Conservation (phyloP, 1,140 invertebrate genomes). For the Brachionus rotundiformis region DNA sequence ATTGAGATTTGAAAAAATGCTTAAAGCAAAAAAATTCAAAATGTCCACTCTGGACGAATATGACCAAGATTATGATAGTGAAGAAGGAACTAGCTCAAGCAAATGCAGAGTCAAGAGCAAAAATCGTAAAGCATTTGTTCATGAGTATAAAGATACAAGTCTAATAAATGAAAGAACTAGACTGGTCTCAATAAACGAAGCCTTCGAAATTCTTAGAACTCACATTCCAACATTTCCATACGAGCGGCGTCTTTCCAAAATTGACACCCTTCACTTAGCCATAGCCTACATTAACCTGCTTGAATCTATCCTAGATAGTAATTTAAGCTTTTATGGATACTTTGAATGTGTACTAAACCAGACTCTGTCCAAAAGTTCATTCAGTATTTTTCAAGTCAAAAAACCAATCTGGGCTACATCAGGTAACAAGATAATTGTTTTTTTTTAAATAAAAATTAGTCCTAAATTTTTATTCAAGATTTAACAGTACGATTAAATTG, state of each 20-base stretch:
- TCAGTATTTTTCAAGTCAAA: not conserved
- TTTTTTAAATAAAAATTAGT: conserved; percentile 62
- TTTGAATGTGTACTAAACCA: conserved; percentile 54
- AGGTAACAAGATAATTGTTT: conserved; percentile 50
- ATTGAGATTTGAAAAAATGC: not conserved
- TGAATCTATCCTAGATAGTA: conserved; percentile 74
- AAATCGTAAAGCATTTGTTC: not conserved
- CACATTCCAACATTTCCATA: conserved; percentile 98
- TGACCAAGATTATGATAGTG: not conserved
- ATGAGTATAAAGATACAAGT: not conserved
- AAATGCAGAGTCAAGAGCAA: not conserved
- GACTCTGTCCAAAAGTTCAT: conserved; percentile 40
- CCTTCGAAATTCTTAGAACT: conserved; percentile 61
- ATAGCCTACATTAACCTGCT: conserved; percentile 98
- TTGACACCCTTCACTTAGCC: conserved; percentile 91
- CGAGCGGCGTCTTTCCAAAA: conserved; percentile 93
- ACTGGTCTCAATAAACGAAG: conserved; percentile 44
- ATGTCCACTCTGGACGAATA: not conserved
- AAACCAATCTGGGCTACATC: conserved; percentile 35
- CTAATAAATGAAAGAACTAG: not conserved
- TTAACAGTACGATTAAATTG: conserved; percentile 91
- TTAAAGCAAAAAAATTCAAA: conserved; percentile 3
- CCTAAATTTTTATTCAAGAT: conserved; percentile 70
- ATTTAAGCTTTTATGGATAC: conserved; percentile 55
- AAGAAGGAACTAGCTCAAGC: not conserved